A percentile compares a stretch with the other conserved stretches of the same genome.
Conservation (phyloP, 2,888 invertebrate genomes). For the Hydraecia micacea region DNA sequence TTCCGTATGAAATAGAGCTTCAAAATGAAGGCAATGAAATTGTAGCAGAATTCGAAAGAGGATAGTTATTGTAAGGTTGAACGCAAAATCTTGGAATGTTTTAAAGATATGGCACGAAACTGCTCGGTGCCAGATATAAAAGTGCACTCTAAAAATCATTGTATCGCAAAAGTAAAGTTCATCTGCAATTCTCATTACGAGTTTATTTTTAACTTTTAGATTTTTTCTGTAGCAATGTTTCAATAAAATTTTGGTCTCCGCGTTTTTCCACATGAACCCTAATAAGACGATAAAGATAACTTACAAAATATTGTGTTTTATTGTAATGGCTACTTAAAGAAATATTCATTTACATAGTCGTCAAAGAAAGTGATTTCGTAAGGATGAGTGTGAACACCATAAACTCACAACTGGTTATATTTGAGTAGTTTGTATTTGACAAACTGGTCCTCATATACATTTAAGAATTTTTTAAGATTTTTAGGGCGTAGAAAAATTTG, state of each 20-base stretch:
- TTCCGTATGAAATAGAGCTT: conserved; percentile 21
- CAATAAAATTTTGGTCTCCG: not conserved
- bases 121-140: not conserved
- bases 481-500: not conserved
- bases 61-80: not conserved
- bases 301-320: conserved; percentile 36
- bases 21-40: not conserved
- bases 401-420: conserved; percentile 14
- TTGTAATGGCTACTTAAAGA: conserved; percentile 25
- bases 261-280: conserved; percentile 13
- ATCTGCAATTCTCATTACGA: not conserved
- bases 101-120: not conserved
- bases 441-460: not conserved
- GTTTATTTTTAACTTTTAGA: not conserved
- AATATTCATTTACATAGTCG: conserved; percentile 39
- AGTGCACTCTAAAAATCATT: not conserved
- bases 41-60: not conserved
- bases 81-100: not conserved
- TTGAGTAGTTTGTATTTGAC: conserved; percentile 21
- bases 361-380: conserved; percentile 55
- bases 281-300: conserved; percentile 15
- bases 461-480: conserved; percentile 1
- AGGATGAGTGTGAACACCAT: conserved; percentile 19
- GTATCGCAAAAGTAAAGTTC: not conserved
- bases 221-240: not conserved